Conservation (phyloP, 2,797 vertebrate species). For the Mareca strepera region DNA sequence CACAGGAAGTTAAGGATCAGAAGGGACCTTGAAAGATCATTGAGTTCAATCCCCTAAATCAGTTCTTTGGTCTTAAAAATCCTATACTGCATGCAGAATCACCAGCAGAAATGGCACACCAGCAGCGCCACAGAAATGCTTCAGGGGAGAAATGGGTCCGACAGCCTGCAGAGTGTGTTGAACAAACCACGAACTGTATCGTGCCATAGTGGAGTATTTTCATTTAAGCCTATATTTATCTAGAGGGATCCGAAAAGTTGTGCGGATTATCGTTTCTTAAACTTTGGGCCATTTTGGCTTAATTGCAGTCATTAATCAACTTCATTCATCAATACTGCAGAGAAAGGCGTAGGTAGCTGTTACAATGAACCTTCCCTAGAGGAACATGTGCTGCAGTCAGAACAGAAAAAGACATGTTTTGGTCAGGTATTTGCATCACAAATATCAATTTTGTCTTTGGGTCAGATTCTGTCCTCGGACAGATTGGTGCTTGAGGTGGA, state of each 20-base stretch:
- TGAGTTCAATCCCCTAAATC: neutral
- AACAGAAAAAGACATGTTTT: neutral
- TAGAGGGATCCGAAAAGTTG: neutral
- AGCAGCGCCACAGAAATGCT: neutral
- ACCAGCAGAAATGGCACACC: neutral
- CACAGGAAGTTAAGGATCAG: too few species aligned
- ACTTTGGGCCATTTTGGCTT: conserved; percentile 34
- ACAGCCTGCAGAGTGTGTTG: neutral
- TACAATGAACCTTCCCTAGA: neutral
- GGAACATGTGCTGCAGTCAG: neutral
- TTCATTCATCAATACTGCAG: conserved; percentile 14
- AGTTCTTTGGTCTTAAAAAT: neutral
- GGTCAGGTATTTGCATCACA: neutral
- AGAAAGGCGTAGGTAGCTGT: neutral
- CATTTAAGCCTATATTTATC: neutral
- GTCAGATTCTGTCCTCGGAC: neutral
- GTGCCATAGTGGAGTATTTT: neutral
- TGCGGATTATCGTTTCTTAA: conserved; percentile 44
- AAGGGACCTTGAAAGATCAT: too few species aligned
- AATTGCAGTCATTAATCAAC: conserved; percentile 57
- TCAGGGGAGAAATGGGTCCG: neutral
- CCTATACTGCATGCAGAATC: fast-evolving
- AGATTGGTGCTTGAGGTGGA: neutral
- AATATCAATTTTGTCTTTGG: neutral
- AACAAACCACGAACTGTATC: neutral